Evolutionary conservation across 92 coral and sea anemone genomes (phyloP), one percentile per base, ranked within the genome.

Genomic region (Bergia puertoricense): DNA sequence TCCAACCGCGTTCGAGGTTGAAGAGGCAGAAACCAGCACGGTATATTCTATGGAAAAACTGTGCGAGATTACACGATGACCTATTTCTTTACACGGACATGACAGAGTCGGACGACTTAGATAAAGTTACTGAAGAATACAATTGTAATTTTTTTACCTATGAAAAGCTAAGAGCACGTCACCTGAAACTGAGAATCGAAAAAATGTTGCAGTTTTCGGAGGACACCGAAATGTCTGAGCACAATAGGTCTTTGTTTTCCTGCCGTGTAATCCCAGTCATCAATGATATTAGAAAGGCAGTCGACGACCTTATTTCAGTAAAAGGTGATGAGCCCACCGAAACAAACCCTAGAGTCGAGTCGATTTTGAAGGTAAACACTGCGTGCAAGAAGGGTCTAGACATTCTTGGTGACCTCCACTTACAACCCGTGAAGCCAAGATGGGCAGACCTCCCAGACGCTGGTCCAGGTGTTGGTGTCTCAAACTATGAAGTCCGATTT

Each of bases 41-140:
- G 86, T 20, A 66, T 42, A 83, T 51, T 83, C 79, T 45, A 22
- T 83, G 23, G 88, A 85, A 85, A 73, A 16, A 37, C 81, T 85
- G 73, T 44, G 88, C 88, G 5, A 51, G 88, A 75, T 41, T 85
- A 30, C 88, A 85, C 45, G 88, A 85, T 85, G 88, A 85, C 81
- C 81, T 73, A 57, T 73, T 48, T 74, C 46, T 85, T 20, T 85
- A 85, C 45, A 18, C 45, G 9, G 88, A 74, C 37, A 85, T 85
- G 88, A 73, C 88, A 85, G 88, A 85, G 73, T 45, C 88, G 79
- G 88, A 74, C 79, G 81, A 85, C 56, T 67, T 74, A 85, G 81
- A 75, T 68, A 85, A 83, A 41, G 16, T 83, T 22, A 39, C 86
- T n/a, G 86, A 73, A 82, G 86, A 54, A 54, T 36, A 68, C 36